These are phyloP conservation scores for Cichladusa arquata DNA, from an alignment of 2,113 vertebrate genomes.

Conservation along the genomic window DNA sequence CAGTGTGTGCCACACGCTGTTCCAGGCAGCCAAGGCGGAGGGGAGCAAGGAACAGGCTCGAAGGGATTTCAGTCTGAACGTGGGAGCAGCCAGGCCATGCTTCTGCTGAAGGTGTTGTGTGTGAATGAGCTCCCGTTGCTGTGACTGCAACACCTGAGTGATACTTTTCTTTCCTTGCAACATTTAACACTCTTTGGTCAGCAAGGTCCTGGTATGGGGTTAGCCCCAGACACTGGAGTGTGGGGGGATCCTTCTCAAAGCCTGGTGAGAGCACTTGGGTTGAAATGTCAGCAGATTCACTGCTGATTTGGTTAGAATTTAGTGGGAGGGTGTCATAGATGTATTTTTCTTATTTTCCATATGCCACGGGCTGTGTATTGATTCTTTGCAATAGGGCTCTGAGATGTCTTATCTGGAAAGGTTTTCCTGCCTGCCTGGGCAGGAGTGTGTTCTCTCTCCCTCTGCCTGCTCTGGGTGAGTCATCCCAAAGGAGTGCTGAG, in stretches of 20 bases:
- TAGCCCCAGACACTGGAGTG: not conserved
- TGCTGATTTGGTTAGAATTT: not conserved
- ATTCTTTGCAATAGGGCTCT: not conserved
- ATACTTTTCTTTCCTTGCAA: not conserved
- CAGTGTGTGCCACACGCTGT: accelerated
- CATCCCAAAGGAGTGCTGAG: not conserved
- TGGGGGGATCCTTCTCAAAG: not conserved
- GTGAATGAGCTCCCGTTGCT: not conserved
- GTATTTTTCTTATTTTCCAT: not conserved
- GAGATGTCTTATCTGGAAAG: not conserved
- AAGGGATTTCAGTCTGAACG: not conserved
- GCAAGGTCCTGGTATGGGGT: no score
- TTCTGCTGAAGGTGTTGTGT: not conserved
- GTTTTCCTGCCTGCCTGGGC: conserved; percentile 5
- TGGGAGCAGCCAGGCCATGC: not conserved
- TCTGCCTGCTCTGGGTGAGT: conserved; percentile 1
- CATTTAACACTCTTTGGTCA: not conserved
- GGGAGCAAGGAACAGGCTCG: not conserved
- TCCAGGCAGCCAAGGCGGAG: not conserved
- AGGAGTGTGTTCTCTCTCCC: not conserved
- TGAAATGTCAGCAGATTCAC: not conserved
- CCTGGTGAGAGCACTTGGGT: not conserved
- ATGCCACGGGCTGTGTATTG: not conserved
- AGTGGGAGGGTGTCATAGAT: not conserved
- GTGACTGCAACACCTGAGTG: not conserved